Evolutionary conservation across 2,888 invertebrate species (phyloP), one percentile per base, ranked within the genome.

Genomic region (Leucophora obtusa): DNA sequence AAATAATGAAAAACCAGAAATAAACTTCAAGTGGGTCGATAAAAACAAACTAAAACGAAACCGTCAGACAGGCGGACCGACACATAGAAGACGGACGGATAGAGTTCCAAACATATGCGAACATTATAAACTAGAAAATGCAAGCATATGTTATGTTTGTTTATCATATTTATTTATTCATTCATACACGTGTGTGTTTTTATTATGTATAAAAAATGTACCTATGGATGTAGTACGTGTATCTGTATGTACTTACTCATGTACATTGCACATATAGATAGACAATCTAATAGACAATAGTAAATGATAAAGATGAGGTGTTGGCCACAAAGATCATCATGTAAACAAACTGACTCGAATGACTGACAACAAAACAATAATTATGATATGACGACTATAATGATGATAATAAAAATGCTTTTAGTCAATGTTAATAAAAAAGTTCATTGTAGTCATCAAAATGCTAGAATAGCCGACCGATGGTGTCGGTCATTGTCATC

Each of bases 21-120:
- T 79, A 79, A 79, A 70, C 69, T 79, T 63, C 70, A 79, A 74
- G 79, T 79, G 73, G 79, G 79, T 73, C 73, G 79, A 74, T 74
- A 69, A 73, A 63, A 65, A 69, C 43, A 47, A 53, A 58, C 17
- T 24, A 63, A 51, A 63, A 43, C 7, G 14, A 59, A 76, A 65
- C 18, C 9, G 58, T 47, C 35, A 62, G 17, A 18, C 11, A 59
- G 24, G n/a, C 21, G 6, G 28, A 28, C 28, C 28, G 28, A 28
- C 28, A 7, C 5, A 28, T 28, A 28, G 28, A 7, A 1, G 28
- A 28, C 1, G n/a, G 28, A 66, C 11, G 11, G 51, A 38, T 10
- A 21, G 14, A 62, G 18, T n/a, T 18, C 6, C 38, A 60, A 9
- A 38, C 28, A 15, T 50, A 9, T 50, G 17, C 24, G 47, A 47